These are phyloP conservation scores for Cerastis leucographa DNA, from an alignment of 2,888 invertebrate genomes.

Conservation along the genomic window DNA sequence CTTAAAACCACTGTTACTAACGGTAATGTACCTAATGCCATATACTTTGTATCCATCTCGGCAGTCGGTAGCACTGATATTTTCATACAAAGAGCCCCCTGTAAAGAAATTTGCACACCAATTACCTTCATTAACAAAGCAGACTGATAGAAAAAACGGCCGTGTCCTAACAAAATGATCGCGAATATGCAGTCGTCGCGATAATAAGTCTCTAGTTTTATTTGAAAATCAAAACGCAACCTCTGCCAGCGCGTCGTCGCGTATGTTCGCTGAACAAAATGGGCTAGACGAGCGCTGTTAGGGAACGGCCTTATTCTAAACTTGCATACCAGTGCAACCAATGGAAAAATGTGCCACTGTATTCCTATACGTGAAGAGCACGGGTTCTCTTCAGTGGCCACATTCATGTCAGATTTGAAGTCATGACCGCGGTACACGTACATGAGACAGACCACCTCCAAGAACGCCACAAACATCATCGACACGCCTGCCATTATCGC, in stretches of 20 bases:
- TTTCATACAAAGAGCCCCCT: slow-evolving; percentile 76
- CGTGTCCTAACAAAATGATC: not conserved
- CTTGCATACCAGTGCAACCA: slow-evolving; percentile 76
- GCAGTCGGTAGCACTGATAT: slow-evolving; percentile 65
- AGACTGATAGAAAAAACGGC: no score
- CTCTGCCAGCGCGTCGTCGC: not conserved
- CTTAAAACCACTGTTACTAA: slow-evolving; percentile 71
- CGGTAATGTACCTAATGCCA: slow-evolving; percentile 74
- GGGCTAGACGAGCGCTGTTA: not conserved
- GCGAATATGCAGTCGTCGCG: not conserved
- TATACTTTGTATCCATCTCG: slow-evolving; percentile 73
- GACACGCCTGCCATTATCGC: slow-evolving; percentile 78
- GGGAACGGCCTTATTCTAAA: slow-evolving; percentile 3
- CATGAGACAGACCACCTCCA: slow-evolving; percentile 80
- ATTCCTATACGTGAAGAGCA: slow-evolving; percentile 79
- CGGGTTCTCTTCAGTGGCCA: slow-evolving; percentile 83
- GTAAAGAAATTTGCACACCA: slow-evolving; percentile 44
- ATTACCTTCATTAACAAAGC: not conserved
- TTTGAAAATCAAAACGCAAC: not conserved
- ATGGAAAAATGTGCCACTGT: slow-evolving; percentile 82
- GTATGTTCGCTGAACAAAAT: not conserved
- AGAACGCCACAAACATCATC: slow-evolving; percentile 76
- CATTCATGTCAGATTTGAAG: slow-evolving; percentile 83
- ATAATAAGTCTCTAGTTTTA: not conserved
- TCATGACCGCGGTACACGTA: slow-evolving; percentile 82